Percentiles rank a stretch among this genome's conserved stretches.
These are phyloP conservation scores for Athene cunicularia DNA, from an alignment of 2,113 vertebrate genomes.

Conservation along the genomic window DNA sequence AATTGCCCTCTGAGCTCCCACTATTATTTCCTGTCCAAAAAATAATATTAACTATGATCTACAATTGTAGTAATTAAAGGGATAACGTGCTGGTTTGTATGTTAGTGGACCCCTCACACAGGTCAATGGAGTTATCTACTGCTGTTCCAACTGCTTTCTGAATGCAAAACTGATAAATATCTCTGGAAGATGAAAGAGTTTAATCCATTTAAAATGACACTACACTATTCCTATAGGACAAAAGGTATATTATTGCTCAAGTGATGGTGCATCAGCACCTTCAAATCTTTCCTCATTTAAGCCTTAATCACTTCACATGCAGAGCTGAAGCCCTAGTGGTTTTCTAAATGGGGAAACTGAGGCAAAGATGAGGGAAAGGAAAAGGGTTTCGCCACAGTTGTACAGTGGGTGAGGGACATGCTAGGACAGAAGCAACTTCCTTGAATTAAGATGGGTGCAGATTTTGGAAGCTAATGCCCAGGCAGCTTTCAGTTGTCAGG, in stretches of 20 bases:
- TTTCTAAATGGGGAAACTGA: not conserved
- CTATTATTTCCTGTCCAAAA: not conserved
- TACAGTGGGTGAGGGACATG: not conserved
- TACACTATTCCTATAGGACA: not conserved
- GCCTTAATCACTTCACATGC: not conserved
- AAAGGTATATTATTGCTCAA: not conserved
- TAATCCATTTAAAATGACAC: not conserved
- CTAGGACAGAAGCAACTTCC: not conserved
- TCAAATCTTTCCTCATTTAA: not conserved
- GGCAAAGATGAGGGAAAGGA: not conserved
- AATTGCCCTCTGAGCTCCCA: not conserved
- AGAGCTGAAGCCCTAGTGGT: not conserved
- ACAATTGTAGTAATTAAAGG: not conserved
- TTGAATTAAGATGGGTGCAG: not conserved
- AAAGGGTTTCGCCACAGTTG: fast-evolving
- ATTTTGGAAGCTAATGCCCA: not conserved
- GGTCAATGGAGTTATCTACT: not conserved
- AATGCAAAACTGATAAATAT: not conserved
- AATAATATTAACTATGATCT: not conserved
- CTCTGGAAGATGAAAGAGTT: not conserved
- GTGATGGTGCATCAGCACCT: not conserved
- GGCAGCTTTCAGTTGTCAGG: not conserved
- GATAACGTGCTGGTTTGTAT: not conserved
- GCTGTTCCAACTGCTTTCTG: not conserved
- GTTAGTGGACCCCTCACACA: not conserved